These are phyloP conservation scores for Agonopterix arenella DNA, from an alignment of 2,888 invertebrate species.

Conservation along the genomic window DNA sequence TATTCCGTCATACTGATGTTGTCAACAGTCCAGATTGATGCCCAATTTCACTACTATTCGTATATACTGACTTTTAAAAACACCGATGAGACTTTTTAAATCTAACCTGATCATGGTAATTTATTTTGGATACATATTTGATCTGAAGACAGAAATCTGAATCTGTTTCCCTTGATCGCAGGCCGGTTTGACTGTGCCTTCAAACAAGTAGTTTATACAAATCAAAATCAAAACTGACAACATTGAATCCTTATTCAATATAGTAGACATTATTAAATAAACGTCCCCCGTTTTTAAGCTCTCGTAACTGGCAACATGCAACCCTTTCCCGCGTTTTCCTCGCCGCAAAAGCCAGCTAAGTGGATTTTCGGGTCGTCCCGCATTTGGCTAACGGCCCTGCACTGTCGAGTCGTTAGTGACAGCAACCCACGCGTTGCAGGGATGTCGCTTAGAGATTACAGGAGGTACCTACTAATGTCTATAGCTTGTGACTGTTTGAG, in stretches of 20 bases:
- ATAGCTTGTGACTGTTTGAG: too few relatives aligned
- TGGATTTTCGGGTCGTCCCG: conserved; percentile 66
- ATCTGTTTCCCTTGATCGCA: neutral
- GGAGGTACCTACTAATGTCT: neutral
- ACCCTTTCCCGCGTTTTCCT: conserved; percentile 35
- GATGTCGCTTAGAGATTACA: conserved; percentile 16
- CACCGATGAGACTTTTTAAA: too few relatives aligned
- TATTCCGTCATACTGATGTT: too few relatives aligned
- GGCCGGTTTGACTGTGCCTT: neutral
- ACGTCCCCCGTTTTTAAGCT: conserved; percentile 23
- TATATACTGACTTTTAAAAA: too few relatives aligned
- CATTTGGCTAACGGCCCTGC: conserved; percentile 63
- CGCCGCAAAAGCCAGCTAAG: conserved; percentile 47
- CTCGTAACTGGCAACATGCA: conserved; percentile 7
- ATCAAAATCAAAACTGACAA: neutral
- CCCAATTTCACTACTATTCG: too few relatives aligned
- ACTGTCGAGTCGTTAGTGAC: conserved; percentile 54
- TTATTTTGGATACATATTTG: too few relatives aligned
- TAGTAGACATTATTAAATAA: conserved; percentile 23
- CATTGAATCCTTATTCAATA: conserved; percentile 6
- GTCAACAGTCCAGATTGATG: too few relatives aligned
- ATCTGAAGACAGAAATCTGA: neutral
- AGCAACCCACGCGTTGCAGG: conserved; percentile 22
- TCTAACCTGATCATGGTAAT: too few relatives aligned
- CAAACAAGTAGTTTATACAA: neutral